Evolutionary conservation across 2,888 invertebrate genomes (phyloP), one percentile per base, ranked within the genome.

Genomic region (Hirudinaria manillensis): DNA sequence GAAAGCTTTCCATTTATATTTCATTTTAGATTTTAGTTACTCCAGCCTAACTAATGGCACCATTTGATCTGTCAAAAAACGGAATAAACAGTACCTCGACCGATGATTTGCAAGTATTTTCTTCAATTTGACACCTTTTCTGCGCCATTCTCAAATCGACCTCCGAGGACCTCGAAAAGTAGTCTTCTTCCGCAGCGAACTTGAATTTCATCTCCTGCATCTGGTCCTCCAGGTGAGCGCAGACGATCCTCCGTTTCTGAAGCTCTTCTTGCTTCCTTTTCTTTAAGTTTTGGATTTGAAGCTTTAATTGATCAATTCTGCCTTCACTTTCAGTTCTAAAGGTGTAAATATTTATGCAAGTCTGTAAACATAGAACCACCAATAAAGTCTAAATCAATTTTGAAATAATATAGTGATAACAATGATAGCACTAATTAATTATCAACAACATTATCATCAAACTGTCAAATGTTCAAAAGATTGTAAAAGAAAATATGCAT

Each of bases 201-300:
- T 85, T 85, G 0, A 85, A 84, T 75, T 84, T 85, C 81, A 82
- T 82, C 76, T 85, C 85, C 79, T 85, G 85, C 2, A 84, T 80
- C 79, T 85, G 84, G 75, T 85, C 86, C 76, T 86, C 85, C 29
- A 85, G 81, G 78, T 86, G 85, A 3, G 86, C 85, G 61, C 86
- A 85, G 82, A 85, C 83, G 79, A 85, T 84, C 78, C 83, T 83
- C 61, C 85, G 80, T 75, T 83, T 81, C 76, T 84, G 84, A 0
- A 84, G 74, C 78, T 84, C 85, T 4, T 80, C 79, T 75, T 84
- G 84, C 76, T 84, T 83, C 76, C 84, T 83, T 75, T 81, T 82
- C 76, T 82, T 83, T 10, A 85, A 82, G 72, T 84, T 83, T 27
- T 79, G 76, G 32, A 85, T 78, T 72, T 83, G 82, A 56, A 80